Evolutionary conservation across 2,797 vertebrate genomes (phyloP), one percentile per base, ranked within the genome.

Genomic region (Heliangelus exortis): DNA sequence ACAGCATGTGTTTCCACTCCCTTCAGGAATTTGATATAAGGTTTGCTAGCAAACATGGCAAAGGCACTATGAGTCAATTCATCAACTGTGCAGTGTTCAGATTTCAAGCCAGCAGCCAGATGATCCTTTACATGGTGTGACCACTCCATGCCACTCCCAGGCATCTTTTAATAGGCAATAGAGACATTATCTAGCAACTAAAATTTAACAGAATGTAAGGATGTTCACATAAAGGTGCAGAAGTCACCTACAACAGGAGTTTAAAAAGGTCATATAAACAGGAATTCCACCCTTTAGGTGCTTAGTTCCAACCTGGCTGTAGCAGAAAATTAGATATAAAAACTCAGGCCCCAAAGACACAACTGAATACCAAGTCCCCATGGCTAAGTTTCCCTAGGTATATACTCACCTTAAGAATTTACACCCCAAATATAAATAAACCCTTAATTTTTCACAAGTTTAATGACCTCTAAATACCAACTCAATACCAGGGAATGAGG

Each of bases 21-120:
- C 82, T 82, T 63, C 90, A 97, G 95, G 87, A 95, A 73, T 94
- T 41, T 96, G 96, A 96, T 97, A 81, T 85, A 90, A 90, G 62
- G 63, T 71, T 92, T 97, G 93, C 87, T 84, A 68, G 82, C 81
- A 96, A 85, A 55, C 87, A 81, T 7, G 17, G 93, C 85, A 90
- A 74, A 96, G 77, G 61, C 74, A 91, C 33, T 22, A 83, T 18
- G 34, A 79, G 62, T 84, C 73, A 88, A 73, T 65, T 75, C 92
- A 93, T 89, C 87, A 96, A 67, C 59, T 39, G 33, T 51, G 47
- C 66, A 23, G 45, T 61, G 89, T 53, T 93, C 87, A 92, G 69
- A 67, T 58, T 94, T 89, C 77, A 50, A 91, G n/a, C n/a, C 51
- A 80, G 83, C 55, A 94, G 83, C 28, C 76, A 66, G 29, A 58